Conservation (phyloP, 2,113 vertebrate species). For the Rhipidura dahli region DNA sequence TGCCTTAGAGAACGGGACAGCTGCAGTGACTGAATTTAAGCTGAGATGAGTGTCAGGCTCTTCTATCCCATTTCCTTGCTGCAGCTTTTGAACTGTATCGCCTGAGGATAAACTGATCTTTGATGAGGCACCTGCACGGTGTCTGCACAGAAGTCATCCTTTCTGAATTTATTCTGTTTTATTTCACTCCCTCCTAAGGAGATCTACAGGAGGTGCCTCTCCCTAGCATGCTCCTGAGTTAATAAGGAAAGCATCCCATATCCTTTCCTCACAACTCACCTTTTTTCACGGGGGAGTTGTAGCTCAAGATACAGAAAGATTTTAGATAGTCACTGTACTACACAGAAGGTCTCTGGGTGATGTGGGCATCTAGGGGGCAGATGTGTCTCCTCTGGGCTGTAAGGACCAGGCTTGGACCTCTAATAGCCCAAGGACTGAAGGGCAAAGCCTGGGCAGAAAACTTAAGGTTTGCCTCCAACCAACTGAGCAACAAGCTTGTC, state of each 20-base stretch:
- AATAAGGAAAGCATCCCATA: neutral
- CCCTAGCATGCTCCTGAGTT: neutral
- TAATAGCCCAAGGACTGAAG: neutral
- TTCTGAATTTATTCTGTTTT: neutral
- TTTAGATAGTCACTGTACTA: neutral
- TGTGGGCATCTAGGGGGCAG: neutral
- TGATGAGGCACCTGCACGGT: constrained; percentile 31
- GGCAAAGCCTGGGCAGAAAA: neutral
- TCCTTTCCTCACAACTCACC: neutral
- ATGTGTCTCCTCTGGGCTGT: neutral
- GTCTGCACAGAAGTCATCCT: neutral
- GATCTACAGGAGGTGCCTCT: neutral
- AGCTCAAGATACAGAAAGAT: neutral
- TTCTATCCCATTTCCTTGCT: neutral
- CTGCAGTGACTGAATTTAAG: neutral
- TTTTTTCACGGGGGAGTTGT: neutral
- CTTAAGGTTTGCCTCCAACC: neutral
- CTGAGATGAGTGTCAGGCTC: neutral
- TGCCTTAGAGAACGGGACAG: neutral
- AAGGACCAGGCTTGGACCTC: neutral
- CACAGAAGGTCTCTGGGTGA: neutral
- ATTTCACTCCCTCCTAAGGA: neutral
- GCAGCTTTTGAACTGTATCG: neutral
- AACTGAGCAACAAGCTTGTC: rapidly evolving
- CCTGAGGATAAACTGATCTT: constrained; percentile 6